A percentile compares a stretch with the other conserved stretches of the same genome.
Evolutionary conservation across 2,113 vertebrate species (phyloP).

Genomic region (Eclectus roratus): DNA sequence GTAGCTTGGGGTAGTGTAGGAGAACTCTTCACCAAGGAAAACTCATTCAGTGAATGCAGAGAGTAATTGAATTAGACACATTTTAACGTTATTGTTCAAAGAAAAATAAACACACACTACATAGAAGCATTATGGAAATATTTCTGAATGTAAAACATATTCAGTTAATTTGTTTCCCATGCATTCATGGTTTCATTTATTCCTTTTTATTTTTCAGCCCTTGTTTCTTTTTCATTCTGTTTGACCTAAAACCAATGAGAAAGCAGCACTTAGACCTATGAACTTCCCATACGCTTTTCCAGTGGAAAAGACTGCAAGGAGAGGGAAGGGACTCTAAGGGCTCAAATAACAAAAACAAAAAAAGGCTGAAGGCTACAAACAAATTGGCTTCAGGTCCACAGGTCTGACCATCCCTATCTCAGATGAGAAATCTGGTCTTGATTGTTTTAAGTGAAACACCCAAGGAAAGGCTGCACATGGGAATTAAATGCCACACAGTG

Average conservation of each 20-base stretch:
- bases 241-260: constrained; percentile 34
- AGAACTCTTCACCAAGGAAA: constrained; percentile 71
- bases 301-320: background rate
- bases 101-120: constrained; percentile 84
- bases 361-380: background rate
- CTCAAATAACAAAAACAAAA: background rate
- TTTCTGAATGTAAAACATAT: constrained; percentile 55
- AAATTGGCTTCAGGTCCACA: background rate
- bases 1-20: constrained; percentile 76
- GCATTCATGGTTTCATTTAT: constrained; percentile 55
- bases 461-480: background rate
- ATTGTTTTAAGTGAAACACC: background rate
- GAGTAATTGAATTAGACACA: constrained; percentile 87
- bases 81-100: constrained; percentile 89
- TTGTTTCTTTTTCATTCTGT: constrained; percentile 43
- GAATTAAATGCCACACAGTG: background rate
- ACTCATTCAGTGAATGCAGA: constrained; percentile 53
- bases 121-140: constrained; percentile 59
- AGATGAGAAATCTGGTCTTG: background rate
- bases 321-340: background rate
- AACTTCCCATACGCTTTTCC: constrained; percentile 22
- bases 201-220: constrained; percentile 32
- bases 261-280: constrained; percentile 37
- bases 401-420: background rate
- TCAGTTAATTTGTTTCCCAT: constrained; percentile 63